phyloP scores from a whole-genome alignment of 2,888 invertebrate genomes.

The Merodon equestris region DNA sequence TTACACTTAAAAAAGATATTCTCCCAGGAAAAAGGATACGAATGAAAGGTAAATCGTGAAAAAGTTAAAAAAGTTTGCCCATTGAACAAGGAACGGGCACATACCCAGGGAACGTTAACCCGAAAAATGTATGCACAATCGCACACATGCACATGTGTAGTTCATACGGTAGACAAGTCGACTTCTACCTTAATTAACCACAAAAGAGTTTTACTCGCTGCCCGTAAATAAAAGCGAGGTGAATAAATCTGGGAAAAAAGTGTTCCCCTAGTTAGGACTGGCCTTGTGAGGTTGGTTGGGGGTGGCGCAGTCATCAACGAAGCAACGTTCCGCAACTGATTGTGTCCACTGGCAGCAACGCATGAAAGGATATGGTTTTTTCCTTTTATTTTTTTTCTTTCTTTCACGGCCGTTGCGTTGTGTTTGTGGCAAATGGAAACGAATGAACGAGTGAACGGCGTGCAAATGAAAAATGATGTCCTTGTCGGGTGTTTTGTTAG shows the following conservation, averaged over 20 bases:
- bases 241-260: constrained; percentile 21
- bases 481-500: constrained; percentile 33
- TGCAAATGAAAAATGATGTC: constrained; percentile 55
- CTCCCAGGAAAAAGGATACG: too few species aligned
- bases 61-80: not conserved
- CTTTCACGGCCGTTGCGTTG: constrained; percentile 19
- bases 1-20: too few species aligned
- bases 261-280: not conserved
- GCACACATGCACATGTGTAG: too few species aligned
- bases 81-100: not conserved
- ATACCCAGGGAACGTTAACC: not conserved
- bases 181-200: constrained; percentile 43
- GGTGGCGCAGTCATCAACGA: not conserved
- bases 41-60: too few species aligned
- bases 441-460: constrained; percentile 14
- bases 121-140: too few species aligned
- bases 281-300: too few species aligned
- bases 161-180: not conserved
- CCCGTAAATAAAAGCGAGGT: constrained; percentile 24
- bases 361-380: not conserved
- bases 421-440: constrained; percentile 30
- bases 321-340: constrained; percentile 13
- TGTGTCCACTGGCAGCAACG: constrained; percentile 27
- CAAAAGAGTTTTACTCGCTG: constrained; percentile 35
- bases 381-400: not conserved